These are phyloP conservation scores for Lithobates sylvaticus DNA, from an alignment of 2,797 vertebrate genomes.

Conservation along the genomic window DNA sequence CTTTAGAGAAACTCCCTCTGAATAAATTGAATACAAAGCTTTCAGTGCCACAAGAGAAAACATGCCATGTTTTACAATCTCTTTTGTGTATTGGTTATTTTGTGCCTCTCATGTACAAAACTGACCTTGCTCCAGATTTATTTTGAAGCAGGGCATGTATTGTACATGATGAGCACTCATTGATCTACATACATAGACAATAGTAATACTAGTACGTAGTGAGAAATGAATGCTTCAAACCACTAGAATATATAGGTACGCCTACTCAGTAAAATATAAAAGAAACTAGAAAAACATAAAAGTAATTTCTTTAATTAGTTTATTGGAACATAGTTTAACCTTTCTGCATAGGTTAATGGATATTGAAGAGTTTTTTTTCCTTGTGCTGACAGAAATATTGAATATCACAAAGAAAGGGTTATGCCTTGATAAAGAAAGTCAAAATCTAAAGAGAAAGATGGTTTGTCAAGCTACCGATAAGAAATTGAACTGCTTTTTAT, in stretches of 20 bases:
- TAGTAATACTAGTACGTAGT: too few species aligned
- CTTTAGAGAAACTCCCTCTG: too few species aligned
- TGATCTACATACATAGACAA: too few species aligned
- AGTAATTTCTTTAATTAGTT: constrained; percentile 13
- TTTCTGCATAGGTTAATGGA: not conserved
- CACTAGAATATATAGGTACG: not conserved
- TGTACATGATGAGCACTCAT: too few species aligned
- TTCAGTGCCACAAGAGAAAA: too few species aligned
- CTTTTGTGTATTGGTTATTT: too few species aligned
- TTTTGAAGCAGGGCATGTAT: too few species aligned
- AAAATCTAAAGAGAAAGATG: not conserved
- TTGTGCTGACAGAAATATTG: not conserved
- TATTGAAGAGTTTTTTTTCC: not conserved
- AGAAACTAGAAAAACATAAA: not conserved
- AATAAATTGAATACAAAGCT: too few species aligned
- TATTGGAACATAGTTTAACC: constrained; percentile 16
- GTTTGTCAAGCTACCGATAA: not conserved
- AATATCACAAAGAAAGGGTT: not conserved
- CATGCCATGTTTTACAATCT: too few species aligned
- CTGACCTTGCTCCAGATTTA: too few species aligned
- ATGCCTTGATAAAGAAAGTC: not conserved
- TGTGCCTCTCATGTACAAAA: too few species aligned
- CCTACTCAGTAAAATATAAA: not conserved
- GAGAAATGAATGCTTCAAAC: too few species aligned
- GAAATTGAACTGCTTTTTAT: not conserved